Evolutionary conservation across 64 coral and sea anemone genomes (phyloP).

Genomic region (Porites lutea): DNA sequence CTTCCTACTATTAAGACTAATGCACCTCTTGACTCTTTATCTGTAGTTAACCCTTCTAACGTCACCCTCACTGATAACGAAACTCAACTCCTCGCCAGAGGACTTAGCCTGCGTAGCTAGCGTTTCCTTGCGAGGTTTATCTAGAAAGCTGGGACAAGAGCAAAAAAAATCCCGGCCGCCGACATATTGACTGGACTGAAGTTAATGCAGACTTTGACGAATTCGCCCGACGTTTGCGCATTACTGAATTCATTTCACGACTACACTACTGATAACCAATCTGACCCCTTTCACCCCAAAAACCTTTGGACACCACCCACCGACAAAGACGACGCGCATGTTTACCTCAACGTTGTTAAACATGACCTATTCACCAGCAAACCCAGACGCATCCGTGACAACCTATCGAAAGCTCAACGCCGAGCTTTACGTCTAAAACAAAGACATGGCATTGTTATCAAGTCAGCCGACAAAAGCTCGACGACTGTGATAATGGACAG

Average conservation of each 20-base stretch:
- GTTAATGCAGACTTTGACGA: background rate
- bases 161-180: background rate
- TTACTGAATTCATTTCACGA: conserved; percentile 36
- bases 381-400: conserved; percentile 17
- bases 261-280: background rate
- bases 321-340: conserved; percentile 37
- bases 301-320: conserved; percentile 30
- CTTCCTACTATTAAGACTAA: background rate
- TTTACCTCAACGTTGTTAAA: conserved; percentile 17
- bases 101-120: background rate
- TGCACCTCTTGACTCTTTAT: background rate
- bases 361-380: background rate
- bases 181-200: conserved; percentile 28
- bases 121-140: too few relatives aligned
- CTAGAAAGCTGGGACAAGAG: too few relatives aligned
- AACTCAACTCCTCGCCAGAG: conserved; percentile 4
- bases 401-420: conserved; percentile 1
- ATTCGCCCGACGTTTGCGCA: conserved; percentile 15
- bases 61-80: background rate
- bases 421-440: conserved; percentile 1
- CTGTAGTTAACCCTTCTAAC: background rate
- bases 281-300: conserved; percentile 3
- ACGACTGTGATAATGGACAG: too few relatives aligned
- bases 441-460: too few relatives aligned
- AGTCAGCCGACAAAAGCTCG: too few relatives aligned